Evolutionary conservation across 2,888 invertebrate species (phyloP).

Genomic region (Himalopsyche tibetana): DNA sequence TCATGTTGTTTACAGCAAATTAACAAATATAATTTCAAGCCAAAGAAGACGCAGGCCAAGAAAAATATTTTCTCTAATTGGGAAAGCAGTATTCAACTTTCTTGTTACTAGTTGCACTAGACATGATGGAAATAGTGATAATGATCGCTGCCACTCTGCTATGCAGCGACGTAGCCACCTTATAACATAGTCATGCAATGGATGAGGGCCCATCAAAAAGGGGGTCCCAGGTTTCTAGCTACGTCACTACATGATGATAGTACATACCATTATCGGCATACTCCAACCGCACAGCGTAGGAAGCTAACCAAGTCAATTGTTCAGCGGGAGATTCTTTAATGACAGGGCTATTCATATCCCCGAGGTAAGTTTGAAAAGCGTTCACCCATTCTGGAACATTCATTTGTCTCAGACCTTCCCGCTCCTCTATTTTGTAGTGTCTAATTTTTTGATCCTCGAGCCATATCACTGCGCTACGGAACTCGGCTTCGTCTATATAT

Average conservation of each 20-base stretch:
- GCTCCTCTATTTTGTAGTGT: slow-evolving; percentile 89
- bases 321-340: slow-evolving; percentile 78
- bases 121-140: neutral
- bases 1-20: no score
- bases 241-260: slow-evolving; percentile 12
- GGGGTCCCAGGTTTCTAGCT: no score
- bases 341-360: slow-evolving; percentile 85
- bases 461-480: slow-evolving; percentile 90
- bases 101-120: neutral
- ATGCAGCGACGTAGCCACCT: no score
- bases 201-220: no score
- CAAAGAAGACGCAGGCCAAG: no score
- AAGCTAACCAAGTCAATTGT: slow-evolving; percentile 90
- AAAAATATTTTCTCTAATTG: no score
- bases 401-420: slow-evolving; percentile 84
- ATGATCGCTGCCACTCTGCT: neutral
- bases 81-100: neutral
- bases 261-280: slow-evolving; percentile 86
- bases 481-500: slow-evolving; percentile 84
- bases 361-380: slow-evolving; percentile 84
- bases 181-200: no score
- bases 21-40: no score
- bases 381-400: slow-evolving; percentile 83
- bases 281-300: slow-evolving; percentile 89
- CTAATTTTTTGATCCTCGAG: slow-evolving; percentile 96